These are phyloP conservation scores for Physeter macrocephalus DNA, from an alignment of 2,113 vertebrate genomes.

Conservation along the genomic window DNA sequence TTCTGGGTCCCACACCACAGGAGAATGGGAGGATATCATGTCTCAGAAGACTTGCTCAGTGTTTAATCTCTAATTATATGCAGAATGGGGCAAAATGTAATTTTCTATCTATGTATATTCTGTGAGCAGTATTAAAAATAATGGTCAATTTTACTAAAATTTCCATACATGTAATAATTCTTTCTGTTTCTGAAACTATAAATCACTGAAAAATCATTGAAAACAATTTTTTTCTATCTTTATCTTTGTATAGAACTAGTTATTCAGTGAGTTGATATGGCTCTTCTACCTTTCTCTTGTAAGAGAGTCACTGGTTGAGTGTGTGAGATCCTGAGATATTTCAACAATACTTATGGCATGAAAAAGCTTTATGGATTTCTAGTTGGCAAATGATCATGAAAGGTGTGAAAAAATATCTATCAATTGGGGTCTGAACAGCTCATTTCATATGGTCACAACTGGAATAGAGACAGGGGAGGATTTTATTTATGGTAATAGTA, in stretches of 20 bases:
- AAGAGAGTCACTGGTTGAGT: not conserved
- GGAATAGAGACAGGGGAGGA: not conserved
- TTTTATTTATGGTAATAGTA: not conserved
- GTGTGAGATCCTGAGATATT: not conserved
- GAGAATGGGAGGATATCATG: not conserved
- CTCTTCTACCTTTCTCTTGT: not conserved
- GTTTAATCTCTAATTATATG: not conserved
- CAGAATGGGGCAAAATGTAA: not conserved
- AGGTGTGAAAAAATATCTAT: not conserved
- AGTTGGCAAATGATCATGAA: not conserved
- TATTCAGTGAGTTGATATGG: not conserved
- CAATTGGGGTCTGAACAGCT: not conserved
- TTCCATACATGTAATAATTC: not conserved
- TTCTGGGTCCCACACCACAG: not conserved
- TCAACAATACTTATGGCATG: not conserved
- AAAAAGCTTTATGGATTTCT: not conserved
- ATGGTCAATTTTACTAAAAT: not conserved
- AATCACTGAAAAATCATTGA: not conserved
- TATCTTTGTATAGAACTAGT: not conserved
- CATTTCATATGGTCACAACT: not conserved
- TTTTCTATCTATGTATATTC: not conserved
- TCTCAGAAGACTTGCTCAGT: not conserved
- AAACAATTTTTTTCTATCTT: not conserved
- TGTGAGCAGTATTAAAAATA: not conserved
- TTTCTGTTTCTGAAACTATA: not conserved